These are phyloP conservation scores for Spilarctia lutea DNA, from an alignment of 2,888 invertebrate genomes.

Conservation along the genomic window DNA sequence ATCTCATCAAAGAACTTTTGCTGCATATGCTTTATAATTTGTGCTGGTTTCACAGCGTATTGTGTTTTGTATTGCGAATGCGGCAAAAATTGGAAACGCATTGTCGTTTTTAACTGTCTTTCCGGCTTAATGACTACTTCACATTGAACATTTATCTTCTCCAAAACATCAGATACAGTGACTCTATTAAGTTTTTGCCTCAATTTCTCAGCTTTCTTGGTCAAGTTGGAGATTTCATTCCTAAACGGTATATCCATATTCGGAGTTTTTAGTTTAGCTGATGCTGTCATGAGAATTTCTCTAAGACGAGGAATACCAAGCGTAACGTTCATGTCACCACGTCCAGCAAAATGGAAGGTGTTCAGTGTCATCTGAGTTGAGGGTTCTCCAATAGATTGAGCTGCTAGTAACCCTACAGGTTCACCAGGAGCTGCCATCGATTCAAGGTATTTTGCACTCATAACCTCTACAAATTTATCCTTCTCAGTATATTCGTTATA, in stretches of 20 bases:
- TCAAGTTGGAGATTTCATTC: slow-evolving; percentile 73
- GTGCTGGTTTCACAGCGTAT: slow-evolving; percentile 89
- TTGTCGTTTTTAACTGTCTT: slow-evolving; percentile 88
- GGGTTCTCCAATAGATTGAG: slow-evolving; percentile 99
- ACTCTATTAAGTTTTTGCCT: slow-evolving; percentile 92
- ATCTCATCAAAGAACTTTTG: slow-evolving; percentile 89
- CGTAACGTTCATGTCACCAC: slow-evolving; percentile 99
- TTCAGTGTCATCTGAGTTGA: slow-evolving; percentile 99
- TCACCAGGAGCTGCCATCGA: slow-evolving; percentile 96
- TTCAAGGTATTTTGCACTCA: slow-evolving; percentile 92
- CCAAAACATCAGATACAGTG: slow-evolving; percentile 92
- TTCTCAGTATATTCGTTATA: slow-evolving; percentile 71
- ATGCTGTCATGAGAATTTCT: slow-evolving; percentile 98
- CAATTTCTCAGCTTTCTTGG: slow-evolving; percentile 89
- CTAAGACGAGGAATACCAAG: slow-evolving; percentile 99
- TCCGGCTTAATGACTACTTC: slow-evolving; percentile 85
- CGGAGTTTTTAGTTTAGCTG: slow-evolving; percentile 97
- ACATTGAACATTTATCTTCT: slow-evolving; percentile 88
- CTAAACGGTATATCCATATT: slow-evolving; percentile 97
- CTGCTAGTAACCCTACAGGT: slow-evolving; percentile 98
- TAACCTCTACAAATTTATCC: slow-evolving; percentile 88
- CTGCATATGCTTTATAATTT: slow-evolving; percentile 92
- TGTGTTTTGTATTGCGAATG: slow-evolving; percentile 90
- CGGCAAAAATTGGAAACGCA: slow-evolving; percentile 92
- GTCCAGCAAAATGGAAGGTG: slow-evolving; percentile 99